phyloP scores from a whole-genome alignment of 1,140 invertebrate genomes.

The Diachasmimorpha longicaudata region DNA sequence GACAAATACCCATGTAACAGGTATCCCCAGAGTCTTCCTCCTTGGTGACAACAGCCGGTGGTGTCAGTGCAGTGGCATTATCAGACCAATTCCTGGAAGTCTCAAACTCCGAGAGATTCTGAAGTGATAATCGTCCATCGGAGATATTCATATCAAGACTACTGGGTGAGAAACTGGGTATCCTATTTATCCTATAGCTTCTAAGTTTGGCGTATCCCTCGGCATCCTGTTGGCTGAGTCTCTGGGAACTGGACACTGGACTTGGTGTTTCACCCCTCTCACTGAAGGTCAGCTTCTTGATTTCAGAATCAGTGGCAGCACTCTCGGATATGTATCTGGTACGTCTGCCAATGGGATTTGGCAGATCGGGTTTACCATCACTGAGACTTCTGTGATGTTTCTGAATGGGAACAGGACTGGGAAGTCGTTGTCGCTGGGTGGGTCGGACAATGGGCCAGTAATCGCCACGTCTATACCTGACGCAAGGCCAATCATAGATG shows the following conservation, averaged over 20 bases:
- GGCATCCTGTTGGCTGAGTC: constrained; percentile 75
- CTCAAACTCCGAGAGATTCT: constrained; percentile 58
- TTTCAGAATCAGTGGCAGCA: constrained; percentile 55
- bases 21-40: constrained; percentile 49
- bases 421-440: constrained; percentile 53
- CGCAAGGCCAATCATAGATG: constrained; percentile 79
- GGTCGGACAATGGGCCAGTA: constrained; percentile 78
- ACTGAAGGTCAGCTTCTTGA: constrained; percentile 45
- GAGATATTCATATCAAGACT: constrained; percentile 61
- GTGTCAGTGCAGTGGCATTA: constrained; percentile 44
- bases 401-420: constrained; percentile 53
- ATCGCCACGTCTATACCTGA: constrained; percentile 81
- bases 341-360: constrained; percentile 46
- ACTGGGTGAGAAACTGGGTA: constrained; percentile 62
- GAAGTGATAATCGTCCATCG: constrained; percentile 55
- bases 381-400: constrained; percentile 58
- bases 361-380: constrained; percentile 57
- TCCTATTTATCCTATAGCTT: constrained; percentile 72
- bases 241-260: constrained; percentile 81
- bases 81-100: constrained; percentile 57
- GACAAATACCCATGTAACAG: constrained; percentile 79
- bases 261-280: constrained; percentile 77
- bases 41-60: constrained; percentile 33
- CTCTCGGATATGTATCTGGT: constrained; percentile 59
- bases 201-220: constrained; percentile 83